Percentiles rank a stretch among this genome's conserved stretches.
phyloP scores from a whole-genome alignment of 2,113 vertebrate species.

The Casuarius casuarius region DNA sequence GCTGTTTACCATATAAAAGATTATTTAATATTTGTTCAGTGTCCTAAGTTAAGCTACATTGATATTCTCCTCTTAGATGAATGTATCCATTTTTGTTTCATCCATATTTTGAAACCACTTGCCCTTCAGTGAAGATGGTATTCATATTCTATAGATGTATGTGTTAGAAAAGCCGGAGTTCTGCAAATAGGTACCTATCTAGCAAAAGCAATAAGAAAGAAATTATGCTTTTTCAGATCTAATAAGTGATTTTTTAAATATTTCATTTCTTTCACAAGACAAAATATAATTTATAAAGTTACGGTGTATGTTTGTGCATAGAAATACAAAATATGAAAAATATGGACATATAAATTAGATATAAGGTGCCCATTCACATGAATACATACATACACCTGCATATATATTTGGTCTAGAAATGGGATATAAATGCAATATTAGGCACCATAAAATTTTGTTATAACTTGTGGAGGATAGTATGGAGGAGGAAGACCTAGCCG shows the following conservation, averaged over 20 bases:
- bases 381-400: too few species aligned
- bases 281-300: background rate
- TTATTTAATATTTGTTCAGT: background rate
- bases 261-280: background rate
- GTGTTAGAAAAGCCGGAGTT: background rate
- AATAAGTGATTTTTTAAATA: background rate
- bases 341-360: too few species aligned
- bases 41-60: background rate
- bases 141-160: background rate
- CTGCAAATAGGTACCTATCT: background rate
- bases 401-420: background rate
- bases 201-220: background rate
- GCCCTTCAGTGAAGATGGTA: background rate
- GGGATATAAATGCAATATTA: background rate
- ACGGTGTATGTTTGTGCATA: background rate
- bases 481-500: background rate
- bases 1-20: background rate
- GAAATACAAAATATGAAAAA: background rate
- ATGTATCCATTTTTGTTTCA: background rate
- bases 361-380: too few species aligned
- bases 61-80: background rate
- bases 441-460: background rate
- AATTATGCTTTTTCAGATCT: fast-evolving
- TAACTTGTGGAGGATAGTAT: background rate
- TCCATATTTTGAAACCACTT: background rate